A percentile compares a stretch with the other conserved stretches of the same genome.
Evolutionary conservation across 2,888 invertebrate genomes (phyloP).

Genomic region (Drosophila bunnanda): DNA sequence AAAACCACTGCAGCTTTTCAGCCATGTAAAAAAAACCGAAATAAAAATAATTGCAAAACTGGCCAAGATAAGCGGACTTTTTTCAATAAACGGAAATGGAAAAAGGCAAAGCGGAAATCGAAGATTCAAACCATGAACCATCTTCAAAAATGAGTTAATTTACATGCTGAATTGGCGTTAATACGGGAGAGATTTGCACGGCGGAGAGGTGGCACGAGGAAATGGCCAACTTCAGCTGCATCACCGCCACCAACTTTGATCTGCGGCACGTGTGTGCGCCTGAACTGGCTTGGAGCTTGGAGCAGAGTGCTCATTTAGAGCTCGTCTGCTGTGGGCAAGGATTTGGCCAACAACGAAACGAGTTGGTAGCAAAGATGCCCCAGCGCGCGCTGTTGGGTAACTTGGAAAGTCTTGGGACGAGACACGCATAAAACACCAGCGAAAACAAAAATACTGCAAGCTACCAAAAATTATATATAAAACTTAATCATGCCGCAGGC

Average conservation of each 20-base stretch:
- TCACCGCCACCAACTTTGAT: conserved; percentile 37
- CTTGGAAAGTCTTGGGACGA: conserved; percentile 39
- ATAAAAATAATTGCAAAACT: conserved; percentile 34
- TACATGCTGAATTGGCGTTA: conserved; percentile 72
- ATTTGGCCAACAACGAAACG: conserved; percentile 53
- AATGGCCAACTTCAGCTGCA: conserved; percentile 31
- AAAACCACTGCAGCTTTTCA: conserved; percentile 24
- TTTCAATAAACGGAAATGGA: conserved; percentile 53
- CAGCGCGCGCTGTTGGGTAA: conserved; percentile 29
- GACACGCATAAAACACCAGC: conserved; percentile 52
- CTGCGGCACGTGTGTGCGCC: conserved; percentile 41
- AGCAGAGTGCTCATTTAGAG: conserved; percentile 60
- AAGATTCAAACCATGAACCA: conserved; percentile 55
- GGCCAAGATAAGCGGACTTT: conserved; percentile 15
- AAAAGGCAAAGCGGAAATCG: conserved; percentile 57
- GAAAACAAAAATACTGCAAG: conserved; percentile 12
- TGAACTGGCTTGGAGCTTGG: conserved; percentile 19
- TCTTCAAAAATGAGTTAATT: conserved; percentile 63
- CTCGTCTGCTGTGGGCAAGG: conserved; percentile 64
- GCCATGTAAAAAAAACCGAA: conserved; percentile 19
- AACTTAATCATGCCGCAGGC: conserved; percentile 55
- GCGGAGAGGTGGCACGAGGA: conserved; percentile 56
- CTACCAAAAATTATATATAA: conserved; percentile 18
- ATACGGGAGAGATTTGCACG: conserved; percentile 69
- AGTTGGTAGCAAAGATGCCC: conserved; percentile 41